These are phyloP conservation scores for Garrulus glandarius DNA, from an alignment of 2,797 vertebrate species.

Conservation along the genomic window DNA sequence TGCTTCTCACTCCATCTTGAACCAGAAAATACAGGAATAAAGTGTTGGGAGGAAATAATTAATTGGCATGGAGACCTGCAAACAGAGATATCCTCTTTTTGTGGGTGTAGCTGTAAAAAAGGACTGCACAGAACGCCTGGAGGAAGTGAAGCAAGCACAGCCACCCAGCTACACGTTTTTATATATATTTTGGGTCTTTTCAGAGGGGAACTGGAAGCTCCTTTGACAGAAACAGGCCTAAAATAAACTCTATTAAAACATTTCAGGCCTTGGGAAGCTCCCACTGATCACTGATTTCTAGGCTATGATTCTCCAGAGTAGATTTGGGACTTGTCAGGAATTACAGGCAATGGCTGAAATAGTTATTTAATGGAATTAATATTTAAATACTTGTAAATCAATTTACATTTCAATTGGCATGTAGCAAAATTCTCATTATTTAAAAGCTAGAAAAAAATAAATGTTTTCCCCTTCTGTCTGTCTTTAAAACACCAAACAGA, in stretches of 20 bases:
- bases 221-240: not conserved
- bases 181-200: not conserved
- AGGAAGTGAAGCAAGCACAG: conserved; percentile 62
- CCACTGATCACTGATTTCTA: not conserved
- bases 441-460: not conserved
- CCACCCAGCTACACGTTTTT: not conserved
- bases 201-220: conserved; percentile 45
- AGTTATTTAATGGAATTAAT: not conserved
- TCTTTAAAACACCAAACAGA: not conserved
- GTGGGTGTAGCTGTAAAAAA: conserved; percentile 33
- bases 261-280: not conserved
- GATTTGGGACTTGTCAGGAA: not conserved
- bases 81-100: conserved; percentile 35
- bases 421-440: not conserved
- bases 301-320: not conserved
- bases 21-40: not conserved
- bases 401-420: not conserved
- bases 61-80: not conserved
- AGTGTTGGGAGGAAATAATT: not conserved
- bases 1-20: not conserved
- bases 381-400: not conserved
- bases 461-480: not conserved
- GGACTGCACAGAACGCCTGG: conserved; percentile 2
- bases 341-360: not conserved
- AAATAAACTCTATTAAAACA: conserved; percentile 1